Conservation (phyloP, 2,888 invertebrate species). For the Mesorhabditis belari region DNA sequence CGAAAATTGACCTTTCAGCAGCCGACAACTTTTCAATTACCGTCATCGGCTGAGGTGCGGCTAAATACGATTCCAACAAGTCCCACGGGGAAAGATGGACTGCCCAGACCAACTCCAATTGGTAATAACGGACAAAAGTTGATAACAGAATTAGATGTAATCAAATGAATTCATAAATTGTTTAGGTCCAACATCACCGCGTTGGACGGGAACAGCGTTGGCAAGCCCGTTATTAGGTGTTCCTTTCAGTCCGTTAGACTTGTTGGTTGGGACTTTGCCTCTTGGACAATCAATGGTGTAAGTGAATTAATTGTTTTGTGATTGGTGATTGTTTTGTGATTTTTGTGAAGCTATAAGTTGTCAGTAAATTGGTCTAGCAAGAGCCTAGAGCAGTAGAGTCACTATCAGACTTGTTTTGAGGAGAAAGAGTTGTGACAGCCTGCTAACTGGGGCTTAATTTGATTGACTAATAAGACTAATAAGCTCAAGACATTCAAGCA, state of each 20-base stretch:
- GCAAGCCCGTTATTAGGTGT: background rate
- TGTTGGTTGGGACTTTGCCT: background rate
- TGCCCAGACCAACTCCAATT: background rate
- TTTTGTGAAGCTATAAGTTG: too few species aligned
- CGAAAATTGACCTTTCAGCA: too few species aligned
- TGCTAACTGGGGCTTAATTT: too few species aligned
- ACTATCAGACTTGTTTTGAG: background rate
- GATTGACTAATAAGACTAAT: too few species aligned
- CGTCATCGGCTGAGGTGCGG: background rate
- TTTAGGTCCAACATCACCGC: background rate
- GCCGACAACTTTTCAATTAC: background rate
- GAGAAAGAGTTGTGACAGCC: too few species aligned
- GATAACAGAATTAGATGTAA: background rate
- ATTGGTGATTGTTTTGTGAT: too few species aligned
- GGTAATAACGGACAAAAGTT: background rate
- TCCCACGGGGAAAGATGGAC: background rate
- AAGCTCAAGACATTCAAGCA: too few species aligned
- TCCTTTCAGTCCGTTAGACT: background rate
- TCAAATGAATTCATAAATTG: background rate
- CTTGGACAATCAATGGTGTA: background rate
- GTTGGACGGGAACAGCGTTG: background rate
- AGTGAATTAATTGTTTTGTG: too few species aligned
- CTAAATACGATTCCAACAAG: background rate
- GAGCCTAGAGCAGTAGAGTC: background rate
- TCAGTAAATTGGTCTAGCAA: too few species aligned